Evolutionary conservation across 2,797 vertebrate species (phyloP), one percentile per base, ranked within the genome.

Genomic region (Parauchenoglanis ngamensis): DNA sequence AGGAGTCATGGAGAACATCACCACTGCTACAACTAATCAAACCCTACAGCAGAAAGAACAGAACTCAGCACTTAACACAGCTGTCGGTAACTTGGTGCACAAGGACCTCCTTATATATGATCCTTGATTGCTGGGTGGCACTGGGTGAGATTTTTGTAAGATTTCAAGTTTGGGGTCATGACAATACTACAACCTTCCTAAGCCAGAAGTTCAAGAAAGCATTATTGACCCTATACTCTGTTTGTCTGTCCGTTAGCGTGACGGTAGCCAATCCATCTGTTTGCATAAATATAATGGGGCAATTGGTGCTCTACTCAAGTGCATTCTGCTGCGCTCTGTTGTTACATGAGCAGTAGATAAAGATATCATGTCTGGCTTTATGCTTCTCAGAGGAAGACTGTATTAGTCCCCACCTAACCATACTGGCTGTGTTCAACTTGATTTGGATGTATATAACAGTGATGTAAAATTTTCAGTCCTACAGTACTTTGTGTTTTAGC

Each of bases 1-100:
- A 54, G 25, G 79, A 83, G 40, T 40, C 63, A 90, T 86, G 90
- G 92, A 91, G 92, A 89, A 85, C 76, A 85, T 15, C 87, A 56
- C 28, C 31, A 35, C 28, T 61, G 44, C 49, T 68, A 19, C 40
- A 49, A 4, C 72, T 67, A 82, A 87, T 88, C 57, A 87, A 87
- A 77, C 44, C 17, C 21, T 63, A 78, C 15, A 65, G 44, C 44
- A 67, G 80, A 67, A 68, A 84, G 61, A 54, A 28, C 35, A 68
- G 63, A 83, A 46, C 65, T 17, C 25, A 56, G 44, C 70, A 59
- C 77, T 83, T 83, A 19, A 44, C 56, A 44, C 31, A 67, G 1
- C 68, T 82, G 57, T 35, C 56, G 52, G 67, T 75, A 57, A 46
- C 28, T 19, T 44, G 56, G 11, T 31, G n/a, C 8, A 52, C 44